Evolutionary conservation across 2,888 invertebrate genomes (phyloP).

Genomic region (Cantharis nigra): DNA sequence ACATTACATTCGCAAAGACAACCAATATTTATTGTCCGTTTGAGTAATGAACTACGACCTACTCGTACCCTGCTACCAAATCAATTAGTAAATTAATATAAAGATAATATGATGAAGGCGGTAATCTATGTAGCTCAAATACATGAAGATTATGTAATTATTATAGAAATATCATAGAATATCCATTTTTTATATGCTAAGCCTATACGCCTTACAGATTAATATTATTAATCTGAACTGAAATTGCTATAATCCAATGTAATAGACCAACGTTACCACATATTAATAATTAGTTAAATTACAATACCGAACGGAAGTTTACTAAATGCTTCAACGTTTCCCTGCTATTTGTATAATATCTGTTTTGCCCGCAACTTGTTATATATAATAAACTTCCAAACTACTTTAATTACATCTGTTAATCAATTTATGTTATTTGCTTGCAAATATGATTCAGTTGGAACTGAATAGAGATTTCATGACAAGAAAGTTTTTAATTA

Average conservation of each 20-base stretch:
- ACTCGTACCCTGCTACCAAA: too few relatives aligned
- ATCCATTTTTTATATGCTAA: neutral
- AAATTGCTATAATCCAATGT: constrained; percentile 18
- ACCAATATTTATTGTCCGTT: too few relatives aligned
- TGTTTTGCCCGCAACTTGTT: neutral
- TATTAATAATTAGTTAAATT: constrained; percentile 25
- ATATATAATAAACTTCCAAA: neutral
- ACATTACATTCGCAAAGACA: too few relatives aligned
- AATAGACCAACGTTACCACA: constrained; percentile 17
- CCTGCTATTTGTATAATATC: neutral
- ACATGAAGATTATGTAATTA: too few relatives aligned
- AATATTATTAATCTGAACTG: constrained; percentile 16
- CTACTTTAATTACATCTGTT: neutral
- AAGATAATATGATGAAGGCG: too few relatives aligned
- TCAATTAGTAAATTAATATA: too few relatives aligned
- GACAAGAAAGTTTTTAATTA: neutral
- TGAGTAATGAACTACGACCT: too few relatives aligned
- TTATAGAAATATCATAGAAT: neutral
- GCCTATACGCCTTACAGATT: neutral
- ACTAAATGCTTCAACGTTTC: neutral
- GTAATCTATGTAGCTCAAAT: too few relatives aligned
- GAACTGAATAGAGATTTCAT: neutral
- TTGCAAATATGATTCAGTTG: neutral
- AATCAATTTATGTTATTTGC: neutral
- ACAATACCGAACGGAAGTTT: constrained; percentile 6